Conservation (phyloP, 2,888 invertebrate species). For the Reticulitermes lucifugus region DNA sequence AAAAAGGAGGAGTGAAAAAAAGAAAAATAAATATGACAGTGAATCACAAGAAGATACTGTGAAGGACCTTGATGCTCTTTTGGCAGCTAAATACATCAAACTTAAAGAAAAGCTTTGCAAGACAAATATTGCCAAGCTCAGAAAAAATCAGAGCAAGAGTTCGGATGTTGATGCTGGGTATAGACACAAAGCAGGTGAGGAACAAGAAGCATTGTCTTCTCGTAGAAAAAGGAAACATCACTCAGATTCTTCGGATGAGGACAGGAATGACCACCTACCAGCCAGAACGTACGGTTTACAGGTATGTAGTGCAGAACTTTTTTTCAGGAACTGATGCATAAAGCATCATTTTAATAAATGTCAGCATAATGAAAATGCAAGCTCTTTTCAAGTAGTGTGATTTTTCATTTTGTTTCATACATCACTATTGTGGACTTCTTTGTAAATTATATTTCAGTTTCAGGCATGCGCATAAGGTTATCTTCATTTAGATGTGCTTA, state of each 20-base stretch:
- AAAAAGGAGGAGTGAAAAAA: constrained; percentile 59
- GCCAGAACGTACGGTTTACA: constrained; percentile 38
- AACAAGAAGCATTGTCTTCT: constrained; percentile 33
- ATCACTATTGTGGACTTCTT: too few species aligned
- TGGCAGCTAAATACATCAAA: constrained; percentile 78
- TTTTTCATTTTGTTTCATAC: too few species aligned
- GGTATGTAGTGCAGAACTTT: constrained; percentile 20
- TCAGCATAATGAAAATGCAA: too few species aligned
- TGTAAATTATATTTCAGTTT: too few species aligned
- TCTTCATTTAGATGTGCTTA: too few species aligned
- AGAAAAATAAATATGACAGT: constrained; percentile 59
- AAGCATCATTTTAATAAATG: too few species aligned
- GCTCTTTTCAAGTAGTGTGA: too few species aligned
- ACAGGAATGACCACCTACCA: constrained; percentile 30
- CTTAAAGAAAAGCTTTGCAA: constrained; percentile 69
- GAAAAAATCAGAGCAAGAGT: constrained; percentile 54
- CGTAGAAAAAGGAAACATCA: constrained; percentile 44
- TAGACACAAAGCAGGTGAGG: constrained; percentile 25
- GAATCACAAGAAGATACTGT: constrained; percentile 59
- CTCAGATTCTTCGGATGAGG: constrained; percentile 40
- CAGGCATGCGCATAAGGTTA: too few species aligned
- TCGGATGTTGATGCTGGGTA: constrained; percentile 49
- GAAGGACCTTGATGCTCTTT: constrained; percentile 73
- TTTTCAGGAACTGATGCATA: too few species aligned
- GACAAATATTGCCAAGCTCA: constrained; percentile 60